phyloP scores from a whole-genome alignment of 2,888 invertebrate genomes.

The Aphelenchoides bicaudatus region DNA sequence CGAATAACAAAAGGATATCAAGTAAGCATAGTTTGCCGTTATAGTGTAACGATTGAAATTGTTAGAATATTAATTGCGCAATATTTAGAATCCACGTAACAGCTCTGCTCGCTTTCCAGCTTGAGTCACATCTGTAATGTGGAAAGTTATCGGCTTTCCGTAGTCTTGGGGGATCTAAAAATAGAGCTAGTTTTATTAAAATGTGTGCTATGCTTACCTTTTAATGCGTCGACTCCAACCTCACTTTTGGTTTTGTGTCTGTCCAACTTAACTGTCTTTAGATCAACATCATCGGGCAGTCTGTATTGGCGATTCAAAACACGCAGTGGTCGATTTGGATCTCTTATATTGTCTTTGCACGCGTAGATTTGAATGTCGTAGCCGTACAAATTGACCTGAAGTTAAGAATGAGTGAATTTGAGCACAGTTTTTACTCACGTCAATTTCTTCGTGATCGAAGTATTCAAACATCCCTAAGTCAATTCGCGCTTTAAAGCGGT shows the following conservation, averaged over 20 bases:
- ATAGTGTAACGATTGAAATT: too few species aligned
- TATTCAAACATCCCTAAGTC: conserved; percentile 21
- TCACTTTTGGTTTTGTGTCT: conserved; percentile 21
- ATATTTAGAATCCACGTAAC: conserved; percentile 10
- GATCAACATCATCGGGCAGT: conserved; percentile 30
- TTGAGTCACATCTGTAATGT: conserved; percentile 13
- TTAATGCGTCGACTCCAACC: conserved; percentile 21
- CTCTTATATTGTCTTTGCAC: conserved; percentile 25
- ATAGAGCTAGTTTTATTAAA: neutral
- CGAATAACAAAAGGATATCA: too few species aligned
- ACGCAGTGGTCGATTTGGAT: conserved; percentile 26
- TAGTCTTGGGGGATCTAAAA: conserved; percentile 16
- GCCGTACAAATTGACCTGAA: conserved; percentile 28
- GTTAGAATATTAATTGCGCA: too few species aligned
- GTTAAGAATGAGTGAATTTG: too few species aligned
- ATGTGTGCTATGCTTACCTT: neutral
- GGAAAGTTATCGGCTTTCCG: conserved; percentile 9
- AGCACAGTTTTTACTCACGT: conserved; percentile 15
- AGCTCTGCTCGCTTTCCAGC: conserved; percentile 12
- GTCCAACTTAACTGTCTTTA: conserved; percentile 23
- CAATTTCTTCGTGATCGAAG: conserved; percentile 27
- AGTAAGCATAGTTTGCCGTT: too few species aligned
- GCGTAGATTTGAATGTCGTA: conserved; percentile 32
- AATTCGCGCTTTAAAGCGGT: conserved; percentile 21
- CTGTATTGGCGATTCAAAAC: conserved; percentile 32